Conservation (phyloP, 2,113 vertebrate species). For the Psilopogon haemacephalus region DNA sequence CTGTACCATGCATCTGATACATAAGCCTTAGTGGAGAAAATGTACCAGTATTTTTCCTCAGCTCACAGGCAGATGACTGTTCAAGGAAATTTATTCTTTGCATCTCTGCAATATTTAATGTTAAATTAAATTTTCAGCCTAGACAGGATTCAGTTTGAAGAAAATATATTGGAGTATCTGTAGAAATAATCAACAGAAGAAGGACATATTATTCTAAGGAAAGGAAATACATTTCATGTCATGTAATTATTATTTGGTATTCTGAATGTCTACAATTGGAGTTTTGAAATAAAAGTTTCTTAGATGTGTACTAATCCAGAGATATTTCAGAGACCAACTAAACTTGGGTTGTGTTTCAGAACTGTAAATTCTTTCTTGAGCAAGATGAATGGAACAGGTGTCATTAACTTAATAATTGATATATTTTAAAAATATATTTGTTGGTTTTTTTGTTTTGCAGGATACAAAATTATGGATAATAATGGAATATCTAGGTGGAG, state of each 20-base stretch:
- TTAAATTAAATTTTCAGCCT: not conserved
- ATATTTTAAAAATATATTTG: not conserved
- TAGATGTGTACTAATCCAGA: not conserved
- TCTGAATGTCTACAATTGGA: not conserved
- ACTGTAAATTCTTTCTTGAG: not conserved
- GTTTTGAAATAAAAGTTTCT: not conserved
- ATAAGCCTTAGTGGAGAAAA: not conserved
- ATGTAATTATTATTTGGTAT: not conserved
- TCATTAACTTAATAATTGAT: not conserved
- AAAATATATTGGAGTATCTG: not conserved
- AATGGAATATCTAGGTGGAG: constrained; percentile 96
- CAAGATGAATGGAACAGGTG: not conserved
- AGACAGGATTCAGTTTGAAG: not conserved
- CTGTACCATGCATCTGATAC: not conserved
- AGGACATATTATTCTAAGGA: not conserved
- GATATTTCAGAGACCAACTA: not conserved
- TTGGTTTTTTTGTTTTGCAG: constrained; percentile 72
- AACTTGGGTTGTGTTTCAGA: not conserved
- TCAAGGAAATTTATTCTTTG: too few species aligned
- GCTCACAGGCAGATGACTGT: not conserved
- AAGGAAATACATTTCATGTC: not conserved
- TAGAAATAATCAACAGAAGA: not conserved
- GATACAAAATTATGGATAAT: constrained; percentile 97
- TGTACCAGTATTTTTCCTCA: not conserved
- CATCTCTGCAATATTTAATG: too few species aligned